These are phyloP conservation scores for Syngnathus scovelli DNA, from an alignment of 2,113 vertebrate species.

Conservation along the genomic window DNA sequence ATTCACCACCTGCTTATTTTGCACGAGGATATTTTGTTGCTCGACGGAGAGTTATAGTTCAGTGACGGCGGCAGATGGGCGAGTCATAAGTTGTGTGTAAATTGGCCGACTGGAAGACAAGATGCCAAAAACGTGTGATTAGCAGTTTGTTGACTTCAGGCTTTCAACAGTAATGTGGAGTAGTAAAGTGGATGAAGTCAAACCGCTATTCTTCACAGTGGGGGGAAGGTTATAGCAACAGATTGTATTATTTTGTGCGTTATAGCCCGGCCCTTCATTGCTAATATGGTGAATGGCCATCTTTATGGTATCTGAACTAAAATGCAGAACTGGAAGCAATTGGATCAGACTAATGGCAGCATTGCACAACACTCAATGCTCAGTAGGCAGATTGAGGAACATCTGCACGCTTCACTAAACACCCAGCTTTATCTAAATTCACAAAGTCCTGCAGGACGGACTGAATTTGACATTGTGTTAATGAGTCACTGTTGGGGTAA, in stretches of 20 bases:
- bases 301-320: slow-evolving; percentile 50
- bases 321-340: slow-evolving; percentile 41
- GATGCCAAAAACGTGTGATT: neutral
- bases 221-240: slow-evolving; percentile 1
- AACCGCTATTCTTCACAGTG: neutral
- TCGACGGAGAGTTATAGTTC: neutral
- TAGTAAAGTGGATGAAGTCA: neutral
- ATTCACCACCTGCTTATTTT: neutral
- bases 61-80: neutral
- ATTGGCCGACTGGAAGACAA: neutral
- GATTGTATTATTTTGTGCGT: slow-evolving; percentile 6
- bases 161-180: neutral
- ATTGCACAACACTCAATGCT: slow-evolving; percentile 29
- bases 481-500: slow-evolving; percentile 36
- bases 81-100: neutral
- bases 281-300: slow-evolving; percentile 8
- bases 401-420: slow-evolving; percentile 54
- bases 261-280: neutral
- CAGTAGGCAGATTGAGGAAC: slow-evolving; percentile 58
- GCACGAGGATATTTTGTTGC: neutral
- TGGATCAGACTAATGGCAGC: slow-evolving; percentile 13
- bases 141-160: neutral
- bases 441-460: slow-evolving; percentile 49
- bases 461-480: slow-evolving; percentile 48
- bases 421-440: slow-evolving; percentile 39